Evolutionary conservation across 2,888 invertebrate species (phyloP), one percentile per base, ranked within the genome.

Genomic region (Thera britannica): DNA sequence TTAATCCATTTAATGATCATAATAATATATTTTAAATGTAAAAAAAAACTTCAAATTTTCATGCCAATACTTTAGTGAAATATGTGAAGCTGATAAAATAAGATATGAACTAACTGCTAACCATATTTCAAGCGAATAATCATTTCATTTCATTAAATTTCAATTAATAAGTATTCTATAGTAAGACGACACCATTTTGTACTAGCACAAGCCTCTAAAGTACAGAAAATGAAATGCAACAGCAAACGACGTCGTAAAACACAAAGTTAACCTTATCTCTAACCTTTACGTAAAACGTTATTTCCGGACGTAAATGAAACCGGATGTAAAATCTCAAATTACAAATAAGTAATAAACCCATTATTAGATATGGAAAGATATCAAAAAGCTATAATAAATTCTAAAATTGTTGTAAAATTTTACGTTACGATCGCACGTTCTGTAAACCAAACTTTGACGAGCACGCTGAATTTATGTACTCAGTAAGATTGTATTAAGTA

Each of bases 381-480:
- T 90, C 88, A 90, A 90, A 90, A 89, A 87, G 87, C 85, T 70
- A 87, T 90, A 90, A 88, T 84, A 86, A 84, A 86, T 86, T 90
- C 90, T 85, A 83, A 90, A 90, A 86, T 90, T 88, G 90, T 88
- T 90, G 89, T 90, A 90, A 91, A 90, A 90, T 90, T 90, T 90
- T 89, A 90, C 86, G 90, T 88, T 87, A 90, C 89, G 88, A 86
- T 62, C 86, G 84, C 80, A 86, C 86, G 70, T 87, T 87, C 88
- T 82, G 84, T 79, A 81, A 86, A 86, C 81, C 83, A 83, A 90
- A 89, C 84, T 89, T 88, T 85, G 85, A 83, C 80, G 85, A 82
- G 80, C 81, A 86, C 86, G 85, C 83, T 79, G 73, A 85, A 77
- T 86, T 87, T 85, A 88, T 83, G 84, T 80, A 23, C 23, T 23